Conservation (phyloP, 2,888 invertebrate genomes). For the Pollenia labialis region DNA sequence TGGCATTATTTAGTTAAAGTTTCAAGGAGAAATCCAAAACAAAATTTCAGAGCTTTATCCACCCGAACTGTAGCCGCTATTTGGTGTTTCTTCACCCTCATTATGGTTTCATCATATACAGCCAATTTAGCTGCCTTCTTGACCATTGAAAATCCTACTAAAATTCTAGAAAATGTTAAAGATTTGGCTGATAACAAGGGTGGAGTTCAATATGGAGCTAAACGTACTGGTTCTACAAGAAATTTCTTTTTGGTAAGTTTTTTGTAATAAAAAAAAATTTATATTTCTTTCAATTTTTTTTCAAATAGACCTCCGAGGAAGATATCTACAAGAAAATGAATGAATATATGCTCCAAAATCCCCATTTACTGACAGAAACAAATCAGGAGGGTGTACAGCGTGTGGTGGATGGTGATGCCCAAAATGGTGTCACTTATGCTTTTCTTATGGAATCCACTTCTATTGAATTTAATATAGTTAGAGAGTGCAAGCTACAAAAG, state of each 20-base stretch:
- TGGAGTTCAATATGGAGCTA: constrained; percentile 93
- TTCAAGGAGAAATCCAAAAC: not conserved
- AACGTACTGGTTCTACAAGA: constrained; percentile 92
- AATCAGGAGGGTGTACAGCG: constrained; percentile 86
- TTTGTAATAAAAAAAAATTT: not conserved
- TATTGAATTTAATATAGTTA: constrained; percentile 89
- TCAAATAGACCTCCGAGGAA: constrained; percentile 89
- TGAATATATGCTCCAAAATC: constrained; percentile 88
- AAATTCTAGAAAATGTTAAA: constrained; percentile 90
- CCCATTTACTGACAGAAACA: constrained; percentile 84
- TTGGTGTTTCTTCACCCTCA: constrained; percentile 96
- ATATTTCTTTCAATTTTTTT: not conserved
- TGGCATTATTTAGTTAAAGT: not conserved
- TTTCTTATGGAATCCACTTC: constrained; percentile 92
- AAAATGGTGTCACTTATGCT: constrained; percentile 86
- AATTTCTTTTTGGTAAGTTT: constrained; percentile 92
- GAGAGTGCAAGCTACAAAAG: constrained; percentile 87
- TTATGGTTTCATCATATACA: constrained; percentile 91
- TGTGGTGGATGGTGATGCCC: constrained; percentile 81
- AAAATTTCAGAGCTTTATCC: constrained; percentile 89
- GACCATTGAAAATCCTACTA: constrained; percentile 90
- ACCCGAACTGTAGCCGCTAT: constrained; percentile 94
- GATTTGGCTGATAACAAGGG: constrained; percentile 91
- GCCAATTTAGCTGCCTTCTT: constrained; percentile 97
- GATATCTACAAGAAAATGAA: constrained; percentile 91